Evolutionary conservation across 2,888 invertebrate species (phyloP).

Genomic region (Megastigmus dorsalis): DNA sequence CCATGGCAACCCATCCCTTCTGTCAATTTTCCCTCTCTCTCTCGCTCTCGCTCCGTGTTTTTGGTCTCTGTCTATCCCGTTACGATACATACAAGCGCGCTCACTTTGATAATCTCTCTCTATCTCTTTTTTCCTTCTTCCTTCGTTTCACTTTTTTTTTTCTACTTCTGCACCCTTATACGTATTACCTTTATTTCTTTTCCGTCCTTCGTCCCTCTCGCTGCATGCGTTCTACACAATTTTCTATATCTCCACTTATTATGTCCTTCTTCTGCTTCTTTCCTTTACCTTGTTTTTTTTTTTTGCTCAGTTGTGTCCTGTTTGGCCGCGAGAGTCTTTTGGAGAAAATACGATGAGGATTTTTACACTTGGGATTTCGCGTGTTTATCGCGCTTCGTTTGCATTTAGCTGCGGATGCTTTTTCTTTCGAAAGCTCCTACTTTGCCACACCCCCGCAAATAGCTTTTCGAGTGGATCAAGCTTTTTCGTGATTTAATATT

Average conservation of each 20-base stretch:
- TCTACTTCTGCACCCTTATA: slow-evolving; percentile 17
- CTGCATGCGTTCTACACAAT: slow-evolving; percentile 14
- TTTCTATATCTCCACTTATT: slow-evolving; percentile 22
- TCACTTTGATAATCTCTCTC: slow-evolving; percentile 52
- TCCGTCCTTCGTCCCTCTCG: slow-evolving; percentile 17
- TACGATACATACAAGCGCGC: too few species aligned
- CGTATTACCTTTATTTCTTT: slow-evolving; percentile 44
- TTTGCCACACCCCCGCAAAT: too few species aligned
- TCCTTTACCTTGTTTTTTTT: not conserved
- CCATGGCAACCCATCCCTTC: slow-evolving; percentile 70
- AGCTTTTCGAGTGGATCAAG: too few species aligned
- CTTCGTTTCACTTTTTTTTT: slow-evolving; percentile 49
- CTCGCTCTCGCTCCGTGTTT: slow-evolving; percentile 46
- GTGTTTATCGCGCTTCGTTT: slow-evolving; percentile 1
- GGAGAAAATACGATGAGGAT: slow-evolving; percentile 21
- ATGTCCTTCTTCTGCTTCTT: not conserved
- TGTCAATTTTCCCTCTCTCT: slow-evolving; percentile 59
- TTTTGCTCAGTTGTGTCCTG: not conserved
- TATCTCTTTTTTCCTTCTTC: slow-evolving; percentile 32
- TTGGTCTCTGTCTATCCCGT: slow-evolving; percentile 44
- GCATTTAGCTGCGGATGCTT: not conserved
- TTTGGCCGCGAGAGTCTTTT: not conserved
- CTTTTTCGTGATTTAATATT: too few species aligned
- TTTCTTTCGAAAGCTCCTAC: too few species aligned
- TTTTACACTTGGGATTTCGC: slow-evolving; percentile 13